Percentiles rank a stretch among this genome's conserved stretches.
Evolutionary conservation across 1,140 invertebrate species (phyloP).

Genomic region (Adelges cooleyi): DNA sequence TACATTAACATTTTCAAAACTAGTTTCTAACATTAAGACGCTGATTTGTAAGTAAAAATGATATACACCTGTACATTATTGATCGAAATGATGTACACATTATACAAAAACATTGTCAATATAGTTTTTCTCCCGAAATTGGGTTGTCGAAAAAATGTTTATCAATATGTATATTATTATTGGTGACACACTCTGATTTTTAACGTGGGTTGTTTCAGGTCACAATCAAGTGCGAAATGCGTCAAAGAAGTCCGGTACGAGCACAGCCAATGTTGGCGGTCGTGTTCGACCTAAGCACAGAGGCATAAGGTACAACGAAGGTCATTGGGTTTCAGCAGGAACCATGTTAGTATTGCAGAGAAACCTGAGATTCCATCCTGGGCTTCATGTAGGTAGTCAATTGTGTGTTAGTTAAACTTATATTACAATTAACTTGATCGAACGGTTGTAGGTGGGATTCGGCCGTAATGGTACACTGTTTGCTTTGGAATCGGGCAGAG

Average conservation of each 20-base stretch:
- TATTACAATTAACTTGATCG: slow-evolving; percentile 4
- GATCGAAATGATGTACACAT: slow-evolving; percentile 18
- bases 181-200: too few relatives aligned
- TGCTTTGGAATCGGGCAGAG: slow-evolving; percentile 58
- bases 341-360: slow-evolving; percentile 55
- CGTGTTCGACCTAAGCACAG: slow-evolving; percentile 57
- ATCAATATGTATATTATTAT: too few relatives aligned
- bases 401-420: slow-evolving; percentile 1
- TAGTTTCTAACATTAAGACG: neutral
- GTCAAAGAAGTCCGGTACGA: slow-evolving; percentile 54
- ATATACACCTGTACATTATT: neutral
- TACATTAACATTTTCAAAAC: neutral
- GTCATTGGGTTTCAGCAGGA: slow-evolving; percentile 49
- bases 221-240: slow-evolving; percentile 43
- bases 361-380: slow-evolving; percentile 62
- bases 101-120: too few relatives aligned
- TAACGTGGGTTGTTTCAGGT: too few relatives aligned
- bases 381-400: slow-evolving; percentile 56
- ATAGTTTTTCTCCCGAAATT: too few relatives aligned
- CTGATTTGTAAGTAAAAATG: neutral
- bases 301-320: slow-evolving; percentile 57
- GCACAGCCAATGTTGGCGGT: slow-evolving; percentile 49
- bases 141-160: too few relatives aligned
- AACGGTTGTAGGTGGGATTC: slow-evolving; percentile 55
- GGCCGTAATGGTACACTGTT: slow-evolving; percentile 62